Evolutionary conservation across 2,888 invertebrate genomes (phyloP).

Genomic region (Dendrolimus pini): DNA sequence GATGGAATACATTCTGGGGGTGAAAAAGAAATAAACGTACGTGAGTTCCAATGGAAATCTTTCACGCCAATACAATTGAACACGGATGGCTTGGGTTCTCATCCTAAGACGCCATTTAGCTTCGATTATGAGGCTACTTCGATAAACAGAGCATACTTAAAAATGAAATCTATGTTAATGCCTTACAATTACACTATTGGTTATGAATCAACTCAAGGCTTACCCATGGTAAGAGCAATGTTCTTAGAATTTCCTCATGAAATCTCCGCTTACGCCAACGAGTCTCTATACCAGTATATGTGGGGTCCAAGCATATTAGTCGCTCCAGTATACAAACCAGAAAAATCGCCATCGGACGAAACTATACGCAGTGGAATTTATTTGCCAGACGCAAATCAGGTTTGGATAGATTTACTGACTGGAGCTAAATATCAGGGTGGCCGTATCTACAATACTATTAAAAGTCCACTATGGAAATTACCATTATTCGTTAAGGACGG

Average conservation of each 20-base stretch:
- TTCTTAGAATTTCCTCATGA: constrained; percentile 57
- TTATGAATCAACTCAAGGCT: constrained; percentile 42
- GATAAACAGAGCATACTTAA: constrained; percentile 62
- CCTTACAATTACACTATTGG: constrained; percentile 63
- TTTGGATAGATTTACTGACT: constrained; percentile 61
- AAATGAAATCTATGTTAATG: constrained; percentile 59
- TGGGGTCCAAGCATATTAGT: constrained; percentile 64
- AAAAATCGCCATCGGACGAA: constrained; percentile 11
- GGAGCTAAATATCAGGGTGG: constrained; percentile 61
- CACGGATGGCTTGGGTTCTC: constrained; percentile 66
- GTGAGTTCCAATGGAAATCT: constrained; percentile 67
- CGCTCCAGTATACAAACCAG: constrained; percentile 51
- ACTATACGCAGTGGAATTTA: constrained; percentile 47
- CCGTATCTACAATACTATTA: constrained; percentile 48
- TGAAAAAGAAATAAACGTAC: constrained; percentile 44
- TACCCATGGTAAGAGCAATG: constrained; percentile 66
- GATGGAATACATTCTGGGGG: constrained; percentile 61
- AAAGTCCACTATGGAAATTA: constrained; percentile 56
- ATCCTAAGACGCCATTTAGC: constrained; percentile 55
- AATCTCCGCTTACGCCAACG: constrained; percentile 38
- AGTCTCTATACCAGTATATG: constrained; percentile 66
- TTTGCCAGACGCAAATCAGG: constrained; percentile 45
- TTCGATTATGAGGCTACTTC: constrained; percentile 45
- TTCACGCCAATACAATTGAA: constrained; percentile 65
- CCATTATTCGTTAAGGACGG: constrained; percentile 62